These are phyloP conservation scores for Dioctria rufipes DNA, from an alignment of 2,888 invertebrate genomes.

Conservation along the genomic window DNA sequence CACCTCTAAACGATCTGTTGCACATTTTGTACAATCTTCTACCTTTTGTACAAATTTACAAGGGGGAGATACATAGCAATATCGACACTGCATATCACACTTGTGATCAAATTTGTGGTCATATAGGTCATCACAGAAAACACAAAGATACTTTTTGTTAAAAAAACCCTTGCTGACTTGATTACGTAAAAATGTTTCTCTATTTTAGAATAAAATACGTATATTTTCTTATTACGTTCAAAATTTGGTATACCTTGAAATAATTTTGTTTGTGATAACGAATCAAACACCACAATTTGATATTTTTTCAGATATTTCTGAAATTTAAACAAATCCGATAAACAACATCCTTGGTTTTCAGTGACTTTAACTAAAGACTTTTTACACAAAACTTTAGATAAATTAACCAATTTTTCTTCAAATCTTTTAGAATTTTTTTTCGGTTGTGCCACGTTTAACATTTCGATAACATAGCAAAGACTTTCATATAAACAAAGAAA, in stretches of 20 bases:
- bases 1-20: neutral
- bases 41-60: neutral
- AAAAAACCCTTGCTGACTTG: neutral
- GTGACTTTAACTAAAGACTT: neutral
- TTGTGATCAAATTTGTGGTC: neutral
- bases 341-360: neutral
- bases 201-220: neutral
- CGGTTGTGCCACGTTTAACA: too few species aligned
- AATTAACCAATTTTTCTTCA: too few species aligned
- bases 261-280: neutral
- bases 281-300: neutral
- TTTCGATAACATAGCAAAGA: too few species aligned
- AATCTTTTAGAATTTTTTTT: too few species aligned
- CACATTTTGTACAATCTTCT: neutral
- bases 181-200: neutral
- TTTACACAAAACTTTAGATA: neutral
- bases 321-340: conserved; percentile 4
- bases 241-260: neutral
- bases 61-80: neutral
- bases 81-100: neutral
- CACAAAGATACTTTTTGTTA: too few species aligned
- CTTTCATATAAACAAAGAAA: too few species aligned
- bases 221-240: neutral
- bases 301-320: neutral
- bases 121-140: neutral